phyloP scores from a whole-genome alignment of 2,888 invertebrate species.

The Itoplectis maculator region DNA sequence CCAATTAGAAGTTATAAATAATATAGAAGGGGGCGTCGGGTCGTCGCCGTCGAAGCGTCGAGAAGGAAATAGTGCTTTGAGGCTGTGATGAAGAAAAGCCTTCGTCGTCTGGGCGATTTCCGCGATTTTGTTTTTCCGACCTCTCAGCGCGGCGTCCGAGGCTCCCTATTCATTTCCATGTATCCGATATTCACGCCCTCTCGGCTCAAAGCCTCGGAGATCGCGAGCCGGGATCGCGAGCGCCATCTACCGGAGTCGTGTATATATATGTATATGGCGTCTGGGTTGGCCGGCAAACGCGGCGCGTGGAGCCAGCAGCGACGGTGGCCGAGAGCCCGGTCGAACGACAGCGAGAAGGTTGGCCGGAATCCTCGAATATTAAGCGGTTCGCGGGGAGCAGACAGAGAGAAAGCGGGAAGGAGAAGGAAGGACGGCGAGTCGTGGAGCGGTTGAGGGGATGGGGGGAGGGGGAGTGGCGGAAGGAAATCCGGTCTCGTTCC shows the following conservation, averaged over 20 bases:
- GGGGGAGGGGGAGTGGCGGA: neutral
- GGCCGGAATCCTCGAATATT: constrained; percentile 63
- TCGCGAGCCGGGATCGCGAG: too few relatives aligned
- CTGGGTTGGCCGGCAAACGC: neutral
- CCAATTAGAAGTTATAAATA: too few relatives aligned
- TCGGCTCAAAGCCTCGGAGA: too few relatives aligned
- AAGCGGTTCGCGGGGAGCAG: constrained; percentile 46
- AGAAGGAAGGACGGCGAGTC: neutral
- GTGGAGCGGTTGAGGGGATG: neutral
- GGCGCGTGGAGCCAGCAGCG: neutral
- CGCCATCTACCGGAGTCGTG: neutral
- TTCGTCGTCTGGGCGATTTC: too few relatives aligned
- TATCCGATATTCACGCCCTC: too few relatives aligned
- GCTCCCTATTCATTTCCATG: neutral
- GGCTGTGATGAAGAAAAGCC: too few relatives aligned
- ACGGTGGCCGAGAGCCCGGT: constrained; percentile 34
- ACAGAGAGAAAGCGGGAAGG: constrained; percentile 7
- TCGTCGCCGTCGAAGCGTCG: too few relatives aligned
- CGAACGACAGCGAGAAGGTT: constrained; percentile 66
- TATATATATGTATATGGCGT: too few relatives aligned
- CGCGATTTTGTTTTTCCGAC: too few relatives aligned
- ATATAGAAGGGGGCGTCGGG: too few relatives aligned
- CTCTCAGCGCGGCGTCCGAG: constrained; percentile 29
- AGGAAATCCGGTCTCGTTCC: constrained; percentile 20
- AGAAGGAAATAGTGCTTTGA: too few relatives aligned